Conservation (phyloP, 2,113 vertebrate species). For the Myiagra hebetior region DNA sequence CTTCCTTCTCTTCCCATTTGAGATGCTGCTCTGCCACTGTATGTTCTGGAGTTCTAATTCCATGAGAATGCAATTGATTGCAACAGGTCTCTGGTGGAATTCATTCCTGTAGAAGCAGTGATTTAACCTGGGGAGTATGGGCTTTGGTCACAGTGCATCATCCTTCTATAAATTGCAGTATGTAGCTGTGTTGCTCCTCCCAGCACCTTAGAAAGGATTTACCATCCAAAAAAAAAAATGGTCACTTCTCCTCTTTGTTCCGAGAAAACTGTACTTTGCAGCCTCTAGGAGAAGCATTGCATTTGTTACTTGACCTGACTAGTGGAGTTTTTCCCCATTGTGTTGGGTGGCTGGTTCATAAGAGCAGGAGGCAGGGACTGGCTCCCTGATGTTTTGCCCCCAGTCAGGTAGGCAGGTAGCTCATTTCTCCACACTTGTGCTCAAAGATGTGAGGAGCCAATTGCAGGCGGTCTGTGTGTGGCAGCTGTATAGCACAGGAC, state of each 20-base stretch:
- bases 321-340: fast-evolving
- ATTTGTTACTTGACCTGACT: background rate
- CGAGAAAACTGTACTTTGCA: background rate
- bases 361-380: background rate
- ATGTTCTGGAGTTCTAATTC: background rate
- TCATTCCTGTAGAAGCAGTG: background rate
- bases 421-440: background rate
- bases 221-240: background rate
- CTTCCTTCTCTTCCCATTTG: background rate
- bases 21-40: background rate
- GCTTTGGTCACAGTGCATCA: background rate
- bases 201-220: background rate
- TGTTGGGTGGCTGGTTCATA: background rate
- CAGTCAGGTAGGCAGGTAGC: background rate
- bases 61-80: background rate
- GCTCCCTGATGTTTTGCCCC: background rate
- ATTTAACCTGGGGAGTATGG: background rate
- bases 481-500: background rate
- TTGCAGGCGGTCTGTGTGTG: background rate
- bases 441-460: background rate
- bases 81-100: background rate
- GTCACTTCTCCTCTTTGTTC: background rate
- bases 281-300: background rate
- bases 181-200: background rate
- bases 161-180: background rate